A percentile compares a stretch with the other conserved stretches of the same genome.
Conservation (phyloP, 2,888 invertebrate species). For the Chesias legatella region DNA sequence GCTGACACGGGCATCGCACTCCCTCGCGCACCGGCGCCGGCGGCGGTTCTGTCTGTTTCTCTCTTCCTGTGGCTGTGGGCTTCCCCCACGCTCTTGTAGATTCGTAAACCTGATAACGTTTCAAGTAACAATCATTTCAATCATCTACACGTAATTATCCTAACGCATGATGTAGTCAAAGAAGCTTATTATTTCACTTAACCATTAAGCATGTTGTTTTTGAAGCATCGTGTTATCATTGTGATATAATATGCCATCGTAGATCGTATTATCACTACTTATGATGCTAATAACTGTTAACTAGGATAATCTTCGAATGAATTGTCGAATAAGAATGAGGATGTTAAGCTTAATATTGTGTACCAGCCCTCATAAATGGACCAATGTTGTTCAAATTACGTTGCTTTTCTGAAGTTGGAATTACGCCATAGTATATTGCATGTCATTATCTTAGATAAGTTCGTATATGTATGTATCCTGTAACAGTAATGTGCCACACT, state of each 20-base stretch:
- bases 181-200: slow-evolving; percentile 23
- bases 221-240: slow-evolving; percentile 17
- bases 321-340: slow-evolving; percentile 10
- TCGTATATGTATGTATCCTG: slow-evolving; percentile 29
- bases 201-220: slow-evolving; percentile 26
- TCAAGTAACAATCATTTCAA: slow-evolving; percentile 17
- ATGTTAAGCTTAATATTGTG: slow-evolving; percentile 11
- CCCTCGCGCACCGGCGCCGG: slow-evolving; percentile 76
- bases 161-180: slow-evolving; percentile 24
- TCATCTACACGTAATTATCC: slow-evolving; percentile 22
- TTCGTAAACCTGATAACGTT: slow-evolving; percentile 35
- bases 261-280: slow-evolving; percentile 11
- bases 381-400: slow-evolving; percentile 17
- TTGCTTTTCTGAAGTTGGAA: slow-evolving; percentile 22
- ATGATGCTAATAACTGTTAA: slow-evolving; percentile 9
- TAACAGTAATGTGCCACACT: slow-evolving; percentile 25
- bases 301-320: slow-evolving; percentile 19
- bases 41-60: slow-evolving; percentile 81
- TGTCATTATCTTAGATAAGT: slow-evolving; percentile 25
- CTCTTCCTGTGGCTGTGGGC: slow-evolving; percentile 81
- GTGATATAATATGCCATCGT: slow-evolving; percentile 13
- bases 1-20: slow-evolving; percentile 73
- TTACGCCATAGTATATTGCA: slow-evolving; percentile 22
- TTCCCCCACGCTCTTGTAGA: slow-evolving; percentile 69
- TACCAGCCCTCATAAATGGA: slow-evolving; percentile 11